These are phyloP conservation scores for Eufriesea mexicana DNA, from an alignment of 1,140 invertebrate species.

Conservation along the genomic window DNA sequence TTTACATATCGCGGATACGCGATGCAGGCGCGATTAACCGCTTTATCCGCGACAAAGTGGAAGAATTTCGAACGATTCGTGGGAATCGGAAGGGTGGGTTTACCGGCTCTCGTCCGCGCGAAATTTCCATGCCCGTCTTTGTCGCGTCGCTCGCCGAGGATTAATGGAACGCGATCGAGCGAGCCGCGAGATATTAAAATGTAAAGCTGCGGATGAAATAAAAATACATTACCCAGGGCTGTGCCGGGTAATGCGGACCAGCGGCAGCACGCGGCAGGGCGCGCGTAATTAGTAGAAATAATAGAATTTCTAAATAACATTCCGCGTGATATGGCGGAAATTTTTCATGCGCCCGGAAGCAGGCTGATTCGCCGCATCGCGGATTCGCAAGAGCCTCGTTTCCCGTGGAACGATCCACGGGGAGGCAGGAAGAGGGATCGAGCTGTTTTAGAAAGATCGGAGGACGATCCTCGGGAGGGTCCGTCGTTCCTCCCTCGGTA, in stretches of 20 bases:
- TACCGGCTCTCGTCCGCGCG: too few relatives aligned
- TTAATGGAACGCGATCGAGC: conserved; percentile 5
- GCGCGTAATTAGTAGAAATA: conserved; percentile 16
- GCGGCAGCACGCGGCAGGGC: too few relatives aligned
- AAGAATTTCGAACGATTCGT: not conserved
- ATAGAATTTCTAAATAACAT: conserved; percentile 33
- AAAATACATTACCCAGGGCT: not conserved
- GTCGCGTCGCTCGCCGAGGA: not conserved
- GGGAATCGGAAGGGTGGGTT: too few relatives aligned
- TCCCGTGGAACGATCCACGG: not conserved
- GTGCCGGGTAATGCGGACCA: not conserved
- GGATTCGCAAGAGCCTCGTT: not conserved
- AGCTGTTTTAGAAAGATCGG: not conserved
- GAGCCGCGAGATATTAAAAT: not conserved
- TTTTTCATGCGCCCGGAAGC: not conserved
- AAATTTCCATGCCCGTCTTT: not conserved
- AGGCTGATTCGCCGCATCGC: not conserved
- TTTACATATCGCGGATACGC: conserved; percentile 2
- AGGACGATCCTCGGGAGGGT: not conserved
- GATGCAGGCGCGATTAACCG: not conserved
- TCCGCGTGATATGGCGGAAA: not conserved
- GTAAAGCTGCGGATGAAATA: not conserved
- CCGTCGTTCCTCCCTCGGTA: not conserved
- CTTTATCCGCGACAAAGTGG: too few relatives aligned
- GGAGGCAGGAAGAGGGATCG: not conserved